Evolutionary conservation across 2,888 invertebrate genomes (phyloP).

Genomic region (Drosophila vallismaia): DNA sequence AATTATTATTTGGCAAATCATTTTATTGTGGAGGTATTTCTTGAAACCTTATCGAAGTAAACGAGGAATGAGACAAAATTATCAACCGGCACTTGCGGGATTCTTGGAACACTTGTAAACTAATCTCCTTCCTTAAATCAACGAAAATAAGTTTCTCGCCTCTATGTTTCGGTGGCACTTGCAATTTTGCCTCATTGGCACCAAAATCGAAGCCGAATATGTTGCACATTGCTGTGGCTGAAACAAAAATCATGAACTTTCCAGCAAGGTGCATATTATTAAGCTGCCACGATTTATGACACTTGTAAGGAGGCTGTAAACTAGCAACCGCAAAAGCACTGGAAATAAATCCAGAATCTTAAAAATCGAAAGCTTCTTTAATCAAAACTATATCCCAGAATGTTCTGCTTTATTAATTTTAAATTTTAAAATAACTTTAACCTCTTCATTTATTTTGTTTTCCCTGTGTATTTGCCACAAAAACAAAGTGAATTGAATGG

Average conservation of each 20-base stretch:
- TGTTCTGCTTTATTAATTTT: too few relatives aligned
- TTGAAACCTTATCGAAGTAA: conserved; percentile 21
- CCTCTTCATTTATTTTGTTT: background rate
- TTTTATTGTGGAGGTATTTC: background rate
- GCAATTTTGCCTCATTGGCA: conserved; percentile 9
- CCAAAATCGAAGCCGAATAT: conserved; percentile 26
- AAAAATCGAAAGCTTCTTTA: too few relatives aligned
- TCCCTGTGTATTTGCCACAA: too few relatives aligned
- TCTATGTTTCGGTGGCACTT: background rate
- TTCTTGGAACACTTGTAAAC: conserved; percentile 11
- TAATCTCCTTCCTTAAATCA: conserved; percentile 22
- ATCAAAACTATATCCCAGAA: too few relatives aligned
- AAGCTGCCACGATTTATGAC: conserved; percentile 82
- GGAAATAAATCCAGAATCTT: background rate
- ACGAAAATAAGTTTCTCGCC: background rate
- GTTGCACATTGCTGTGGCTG: background rate
- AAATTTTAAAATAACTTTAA: background rate
- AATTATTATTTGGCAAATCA: background rate
- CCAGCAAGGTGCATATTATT: conserved; percentile 82
- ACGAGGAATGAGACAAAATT: conserved; percentile 6
- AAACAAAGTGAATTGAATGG: conserved; percentile 63
- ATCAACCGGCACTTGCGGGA: background rate
- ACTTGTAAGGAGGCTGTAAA: conserved; percentile 69
- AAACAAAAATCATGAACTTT: background rate
- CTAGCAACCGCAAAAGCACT: conserved; percentile 43